Base-by-base conservation (phyloP, 2,113 vertebrate species). In the Xiphophorus maculatus region DNA sequence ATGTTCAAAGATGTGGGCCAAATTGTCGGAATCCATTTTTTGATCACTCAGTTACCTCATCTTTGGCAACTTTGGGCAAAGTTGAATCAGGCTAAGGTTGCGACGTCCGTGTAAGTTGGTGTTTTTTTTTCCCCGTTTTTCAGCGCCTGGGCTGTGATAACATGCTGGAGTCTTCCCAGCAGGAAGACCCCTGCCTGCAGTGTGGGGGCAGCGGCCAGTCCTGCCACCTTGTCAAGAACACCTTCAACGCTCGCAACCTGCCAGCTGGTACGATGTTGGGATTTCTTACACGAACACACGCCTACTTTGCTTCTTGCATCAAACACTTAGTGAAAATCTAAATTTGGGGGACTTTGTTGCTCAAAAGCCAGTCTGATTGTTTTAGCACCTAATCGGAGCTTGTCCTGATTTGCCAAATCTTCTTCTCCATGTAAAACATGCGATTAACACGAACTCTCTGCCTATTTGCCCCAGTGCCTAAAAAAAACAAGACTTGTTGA, bases 131-230 rank as follows among this genome's bases (percentile, higher is more conserved):
- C 8, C 51, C 5, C 25, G 25, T 17, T 27, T 54, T 0, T 44
- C 77, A 99, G 98, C 91, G 88, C 0, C 94, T 99, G 11, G 97
- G 98, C 89, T 99, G 98, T 90, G 98, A 99, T 93, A 95, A 96
- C 79, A 82, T 94, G 76, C 84, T 99, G 79, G 96, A 97, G 69
- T 99, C 98, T 1, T 33, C 78, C 4, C 95, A 96, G 92, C 91
- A 95, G 86, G 97, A 99, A 75, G 98, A 99, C 92, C 95, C 95
- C 64, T 99, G 98, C 79, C 94, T 98, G 83, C 95, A 93, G 88
- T 99, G 98, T 67, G 98, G 97, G 84, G 98, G 97, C 11, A 95
- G 95, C 0, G 95, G 96, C 25, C 94, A 93, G 7, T 91, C 95
- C 86, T 99, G 98, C 91, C 91, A 94, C 33, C 90, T 77, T 0